Evolutionary conservation across 2,888 invertebrate species (phyloP).

Genomic region (Ecliptopera silaceata): DNA sequence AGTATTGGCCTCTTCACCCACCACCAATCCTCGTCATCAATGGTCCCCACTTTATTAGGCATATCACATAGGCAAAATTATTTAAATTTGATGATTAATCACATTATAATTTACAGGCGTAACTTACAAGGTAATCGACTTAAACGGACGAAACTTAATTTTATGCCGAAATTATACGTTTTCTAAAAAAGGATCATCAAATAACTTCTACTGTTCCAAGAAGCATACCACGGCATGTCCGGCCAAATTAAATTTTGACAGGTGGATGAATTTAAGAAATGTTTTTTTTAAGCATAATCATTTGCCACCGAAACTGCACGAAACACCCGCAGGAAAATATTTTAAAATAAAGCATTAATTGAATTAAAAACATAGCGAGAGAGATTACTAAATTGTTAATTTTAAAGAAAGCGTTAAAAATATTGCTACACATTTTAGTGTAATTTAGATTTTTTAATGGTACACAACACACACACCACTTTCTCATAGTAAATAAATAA

Average conservation of each 20-base stretch:
- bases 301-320: slow-evolving; percentile 20
- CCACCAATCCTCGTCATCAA: no score
- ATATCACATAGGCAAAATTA: no score
- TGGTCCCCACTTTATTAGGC: no score
- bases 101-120: not conserved
- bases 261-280: slow-evolving; percentile 9
- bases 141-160: slow-evolving; percentile 20
- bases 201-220: slow-evolving; percentile 29
- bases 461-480: no score
- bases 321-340: slow-evolving; percentile 38
- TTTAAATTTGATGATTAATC: no score
- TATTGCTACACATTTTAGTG: no score
- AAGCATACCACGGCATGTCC: slow-evolving; percentile 15
- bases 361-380: not conserved
- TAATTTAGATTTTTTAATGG: no score
- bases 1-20: no score
- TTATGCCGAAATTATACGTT: slow-evolving; percentile 31
- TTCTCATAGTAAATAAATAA: no score
- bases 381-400: no score
- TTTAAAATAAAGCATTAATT: slow-evolving; percentile 10
- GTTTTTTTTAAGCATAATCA: slow-evolving; percentile 22
- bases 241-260: slow-evolving; percentile 28
- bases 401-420: no score
- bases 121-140: slow-evolving; percentile 10
- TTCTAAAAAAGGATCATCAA: slow-evolving; percentile 26